Conservation (phyloP, 2,113 vertebrate species). For the Tapirus terrestris region DNA sequence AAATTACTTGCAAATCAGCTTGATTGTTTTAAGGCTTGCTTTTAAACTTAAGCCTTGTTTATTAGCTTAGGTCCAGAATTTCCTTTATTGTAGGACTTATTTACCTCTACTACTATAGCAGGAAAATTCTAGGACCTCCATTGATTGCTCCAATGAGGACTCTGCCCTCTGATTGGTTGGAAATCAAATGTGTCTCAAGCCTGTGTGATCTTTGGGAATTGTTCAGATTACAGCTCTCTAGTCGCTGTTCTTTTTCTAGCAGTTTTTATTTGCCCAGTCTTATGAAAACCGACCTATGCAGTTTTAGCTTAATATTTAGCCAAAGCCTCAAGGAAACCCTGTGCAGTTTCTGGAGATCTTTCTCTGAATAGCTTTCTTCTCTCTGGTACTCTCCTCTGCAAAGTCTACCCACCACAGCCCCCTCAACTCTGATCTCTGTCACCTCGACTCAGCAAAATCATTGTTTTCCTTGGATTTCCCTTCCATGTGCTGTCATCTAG, state of each 20-base stretch:
- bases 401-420: neutral
- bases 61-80: neutral
- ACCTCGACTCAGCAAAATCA: neutral
- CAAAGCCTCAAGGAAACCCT: neutral
- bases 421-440: neutral
- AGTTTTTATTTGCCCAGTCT: neutral
- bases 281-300: neutral
- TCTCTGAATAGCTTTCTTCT: neutral
- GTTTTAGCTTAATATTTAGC: neutral
- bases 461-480: neutral
- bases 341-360: neutral
- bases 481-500: neutral
- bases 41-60: neutral
- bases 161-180: neutral
- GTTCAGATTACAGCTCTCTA: neutral
- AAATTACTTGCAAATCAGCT: neutral
- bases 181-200: neutral
- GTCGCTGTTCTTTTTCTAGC: neutral
- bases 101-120: neutral
- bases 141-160: neutral
- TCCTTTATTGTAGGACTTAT: neutral
- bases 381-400: neutral
- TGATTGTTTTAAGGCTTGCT: neutral
- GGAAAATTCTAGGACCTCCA: neutral
- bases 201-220: neutral